Evolutionary conservation across 2,888 invertebrate genomes (phyloP).

Genomic region (Drosophila parthenogenetica): DNA sequence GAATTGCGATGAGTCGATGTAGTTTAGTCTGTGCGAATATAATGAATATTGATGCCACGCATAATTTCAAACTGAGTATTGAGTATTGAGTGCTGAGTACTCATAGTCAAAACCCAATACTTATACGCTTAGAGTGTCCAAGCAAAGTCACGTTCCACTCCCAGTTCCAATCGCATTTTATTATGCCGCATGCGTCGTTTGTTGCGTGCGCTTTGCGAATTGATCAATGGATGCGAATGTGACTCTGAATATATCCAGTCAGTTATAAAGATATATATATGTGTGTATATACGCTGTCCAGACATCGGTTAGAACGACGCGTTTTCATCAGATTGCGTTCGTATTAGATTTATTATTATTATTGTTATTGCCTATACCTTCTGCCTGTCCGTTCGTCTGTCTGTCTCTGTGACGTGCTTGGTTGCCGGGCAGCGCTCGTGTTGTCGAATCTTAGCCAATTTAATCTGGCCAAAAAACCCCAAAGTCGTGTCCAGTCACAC

Average conservation of each 20-base stretch:
- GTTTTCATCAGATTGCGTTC: slow-evolving; percentile 9
- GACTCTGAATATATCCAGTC: slow-evolving; percentile 3
- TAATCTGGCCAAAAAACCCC: slow-evolving; percentile 15
- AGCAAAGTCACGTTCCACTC: slow-evolving; percentile 59
- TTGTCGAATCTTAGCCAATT: slow-evolving; percentile 5
- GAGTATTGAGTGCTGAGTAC: slow-evolving; percentile 22
- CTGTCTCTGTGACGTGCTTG: slow-evolving; percentile 25
- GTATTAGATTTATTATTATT: slow-evolving; percentile 44
- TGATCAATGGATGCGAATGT: slow-evolving; percentile 63
- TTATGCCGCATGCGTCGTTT: slow-evolving; percentile 61
- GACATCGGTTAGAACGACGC: slow-evolving; percentile 9
- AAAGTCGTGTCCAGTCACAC: not conserved
- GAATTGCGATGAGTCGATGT: slow-evolving; percentile 16
- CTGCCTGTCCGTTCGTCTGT: not conserved
- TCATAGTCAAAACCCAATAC: slow-evolving; percentile 29
- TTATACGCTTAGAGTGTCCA: slow-evolving; percentile 32
- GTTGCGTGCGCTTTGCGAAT: slow-evolving; percentile 63
- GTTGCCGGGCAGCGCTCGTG: slow-evolving; percentile 24
- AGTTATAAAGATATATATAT: slow-evolving; percentile 14
- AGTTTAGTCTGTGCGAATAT: slow-evolving; percentile 5
- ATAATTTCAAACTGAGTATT: slow-evolving; percentile 40
- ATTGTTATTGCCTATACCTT: slow-evolving; percentile 37
- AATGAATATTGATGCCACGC: slow-evolving; percentile 73
- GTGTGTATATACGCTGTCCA: slow-evolving; percentile 4
- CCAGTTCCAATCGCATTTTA: slow-evolving; percentile 43